Evolutionary conservation across 1,140 invertebrate species (phyloP).

Genomic region (Ooceraea biroi): DNA sequence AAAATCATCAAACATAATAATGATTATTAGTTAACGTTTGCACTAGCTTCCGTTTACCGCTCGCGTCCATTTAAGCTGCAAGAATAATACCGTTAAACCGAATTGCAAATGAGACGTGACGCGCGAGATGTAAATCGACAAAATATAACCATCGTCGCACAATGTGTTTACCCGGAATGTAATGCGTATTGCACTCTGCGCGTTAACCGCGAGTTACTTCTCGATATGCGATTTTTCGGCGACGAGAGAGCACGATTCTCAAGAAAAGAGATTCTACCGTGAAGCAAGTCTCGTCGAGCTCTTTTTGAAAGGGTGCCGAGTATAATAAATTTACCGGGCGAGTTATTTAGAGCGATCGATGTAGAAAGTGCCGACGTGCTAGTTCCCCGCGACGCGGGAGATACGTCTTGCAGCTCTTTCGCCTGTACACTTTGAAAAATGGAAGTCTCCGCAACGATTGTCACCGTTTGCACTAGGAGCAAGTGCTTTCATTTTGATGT

Average conservation of each 20-base stretch:
- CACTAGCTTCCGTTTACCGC: neutral
- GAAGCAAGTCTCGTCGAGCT: slow-evolving; percentile 42
- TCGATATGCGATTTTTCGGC: slow-evolving; percentile 15
- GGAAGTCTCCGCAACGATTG: slow-evolving; percentile 51
- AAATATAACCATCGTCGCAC: neutral
- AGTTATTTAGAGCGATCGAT: slow-evolving; percentile 71
- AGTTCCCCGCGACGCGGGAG: slow-evolving; percentile 33
- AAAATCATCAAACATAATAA: slow-evolving; percentile 31
- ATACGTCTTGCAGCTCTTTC: slow-evolving; percentile 46
- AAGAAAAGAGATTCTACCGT: slow-evolving; percentile 31
- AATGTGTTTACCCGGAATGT: neutral
- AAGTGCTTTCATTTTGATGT: slow-evolving; percentile 30
- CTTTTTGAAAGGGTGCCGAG: slow-evolving; percentile 49
- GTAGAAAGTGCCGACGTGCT: slow-evolving; percentile 64
- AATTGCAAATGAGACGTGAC: neutral
- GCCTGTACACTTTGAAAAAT: slow-evolving; percentile 45
- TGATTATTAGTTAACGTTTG: neutral
- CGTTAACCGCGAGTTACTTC: slow-evolving; percentile 9
- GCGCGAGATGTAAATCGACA: neutral
- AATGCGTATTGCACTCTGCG: slow-evolving; percentile 18
- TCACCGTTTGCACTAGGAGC: slow-evolving; percentile 31
- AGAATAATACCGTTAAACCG: neutral
- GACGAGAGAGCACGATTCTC: slow-evolving; percentile 2
- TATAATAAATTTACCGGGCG: slow-evolving; percentile 66
- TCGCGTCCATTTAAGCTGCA: neutral